These are phyloP conservation scores for Pristionchus maxplancki DNA, from an alignment of 2,888 invertebrate genomes.

Conservation along the genomic window DNA sequence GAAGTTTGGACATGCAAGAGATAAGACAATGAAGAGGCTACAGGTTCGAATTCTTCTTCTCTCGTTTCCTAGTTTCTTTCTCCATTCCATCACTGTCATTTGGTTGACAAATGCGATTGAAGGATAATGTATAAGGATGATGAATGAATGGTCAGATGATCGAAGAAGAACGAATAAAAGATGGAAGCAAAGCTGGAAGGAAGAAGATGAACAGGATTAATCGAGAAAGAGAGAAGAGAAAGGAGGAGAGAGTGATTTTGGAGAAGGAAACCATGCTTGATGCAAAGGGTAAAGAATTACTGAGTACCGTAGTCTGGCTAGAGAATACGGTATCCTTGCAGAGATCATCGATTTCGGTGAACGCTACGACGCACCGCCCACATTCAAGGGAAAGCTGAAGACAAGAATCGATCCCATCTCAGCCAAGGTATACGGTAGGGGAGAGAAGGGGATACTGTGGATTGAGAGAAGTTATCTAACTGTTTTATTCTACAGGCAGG, in stretches of 20 bases:
- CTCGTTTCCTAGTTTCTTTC: background rate
- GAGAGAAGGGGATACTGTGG: background rate
- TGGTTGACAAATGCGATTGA: background rate
- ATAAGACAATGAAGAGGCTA: slow-evolving; percentile 52
- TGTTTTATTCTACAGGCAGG: slow-evolving; percentile 62
- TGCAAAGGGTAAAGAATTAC: slow-evolving; percentile 59
- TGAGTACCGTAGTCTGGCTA: background rate
- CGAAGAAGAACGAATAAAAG: slow-evolving; percentile 19
- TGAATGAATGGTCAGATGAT: slow-evolving; percentile 3
- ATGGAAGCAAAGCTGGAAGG: slow-evolving; percentile 51
- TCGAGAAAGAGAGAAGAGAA: slow-evolving; percentile 46
- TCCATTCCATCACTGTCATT: background rate
- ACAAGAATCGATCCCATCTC: slow-evolving; percentile 63
- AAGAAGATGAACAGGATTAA: slow-evolving; percentile 43
- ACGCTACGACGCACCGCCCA: slow-evolving; percentile 71
- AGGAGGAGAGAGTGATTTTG: slow-evolving; percentile 48
- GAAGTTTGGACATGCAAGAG: slow-evolving; percentile 35
- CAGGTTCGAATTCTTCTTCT: slow-evolving; percentile 22
- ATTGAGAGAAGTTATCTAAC: background rate
- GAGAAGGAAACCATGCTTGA: slow-evolving; percentile 61
- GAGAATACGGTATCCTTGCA: slow-evolving; percentile 52
- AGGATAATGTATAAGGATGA: background rate
- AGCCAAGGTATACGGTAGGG: slow-evolving; percentile 57
- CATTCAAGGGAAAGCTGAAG: slow-evolving; percentile 62
- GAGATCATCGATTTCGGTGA: slow-evolving; percentile 73